Evolutionary conservation across 2,797 vertebrate genomes (phyloP).

Genomic region (Xiphophorus birchmanni): DNA sequence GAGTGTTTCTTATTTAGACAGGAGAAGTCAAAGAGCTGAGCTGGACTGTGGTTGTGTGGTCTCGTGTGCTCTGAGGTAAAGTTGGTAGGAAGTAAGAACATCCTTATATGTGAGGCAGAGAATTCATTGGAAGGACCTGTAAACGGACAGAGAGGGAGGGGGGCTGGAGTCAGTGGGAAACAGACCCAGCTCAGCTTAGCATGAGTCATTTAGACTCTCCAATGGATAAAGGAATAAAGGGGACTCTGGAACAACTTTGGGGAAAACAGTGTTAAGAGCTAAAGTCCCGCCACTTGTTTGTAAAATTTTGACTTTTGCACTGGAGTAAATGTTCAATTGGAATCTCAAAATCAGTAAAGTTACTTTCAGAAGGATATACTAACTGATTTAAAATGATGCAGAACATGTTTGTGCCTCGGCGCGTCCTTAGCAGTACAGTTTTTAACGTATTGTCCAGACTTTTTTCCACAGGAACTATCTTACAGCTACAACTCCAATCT

Average conservation of each 20-base stretch:
- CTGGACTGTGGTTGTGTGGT: conserved; percentile 65
- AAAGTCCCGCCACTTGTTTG: neutral
- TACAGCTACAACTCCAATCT: conserved; percentile 1
- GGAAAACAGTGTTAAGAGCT: neutral
- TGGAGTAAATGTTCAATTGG: conserved; percentile 79
- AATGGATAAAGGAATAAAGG: neutral
- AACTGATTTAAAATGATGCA: conserved; percentile 23
- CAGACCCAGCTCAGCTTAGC: neutral
- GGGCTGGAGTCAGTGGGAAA: conserved; percentile 1
- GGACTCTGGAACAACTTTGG: neutral
- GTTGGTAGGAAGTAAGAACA: conserved; percentile 70
- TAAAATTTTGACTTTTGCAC: conserved; percentile 69
- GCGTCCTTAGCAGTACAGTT: neutral
- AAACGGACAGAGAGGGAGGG: conserved; percentile 48
- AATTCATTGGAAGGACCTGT: neutral
- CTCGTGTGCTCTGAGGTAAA: conserved; percentile 82
- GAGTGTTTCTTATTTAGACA: neutral
- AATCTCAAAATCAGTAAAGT: neutral
- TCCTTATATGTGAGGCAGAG: neutral
- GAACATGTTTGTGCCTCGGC: conserved; percentile 19
- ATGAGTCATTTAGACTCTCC: neutral
- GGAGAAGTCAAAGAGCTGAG: conserved; percentile 42
- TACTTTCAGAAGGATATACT: conserved; percentile 34
- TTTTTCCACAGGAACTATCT: neutral
- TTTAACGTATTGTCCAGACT: neutral